phyloP scores from a whole-genome alignment of 2,888 invertebrate species.

The Patella pellucida region DNA sequence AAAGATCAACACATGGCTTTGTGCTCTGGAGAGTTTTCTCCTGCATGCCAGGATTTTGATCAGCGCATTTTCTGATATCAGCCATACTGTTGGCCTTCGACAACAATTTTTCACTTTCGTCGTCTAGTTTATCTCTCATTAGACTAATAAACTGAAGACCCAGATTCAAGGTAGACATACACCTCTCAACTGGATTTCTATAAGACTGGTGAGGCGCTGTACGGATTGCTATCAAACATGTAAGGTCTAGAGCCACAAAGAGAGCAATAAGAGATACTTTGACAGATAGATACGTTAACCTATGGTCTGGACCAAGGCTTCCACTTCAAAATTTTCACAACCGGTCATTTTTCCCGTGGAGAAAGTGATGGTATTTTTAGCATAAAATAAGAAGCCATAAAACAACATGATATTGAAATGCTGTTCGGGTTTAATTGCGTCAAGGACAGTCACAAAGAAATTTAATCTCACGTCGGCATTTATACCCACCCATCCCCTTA shows the following conservation, averaged over 20 bases:
- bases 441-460: too few relatives aligned
- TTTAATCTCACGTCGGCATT: too few relatives aligned
- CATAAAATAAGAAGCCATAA: too few relatives aligned
- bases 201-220: background rate
- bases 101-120: slow-evolving; percentile 13
- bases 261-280: slow-evolving; percentile 1
- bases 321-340: too few relatives aligned
- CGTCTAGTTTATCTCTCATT: slow-evolving; percentile 17
- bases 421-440: too few relatives aligned
- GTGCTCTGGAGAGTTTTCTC: slow-evolving; percentile 3
- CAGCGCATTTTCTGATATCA: slow-evolving; percentile 15
- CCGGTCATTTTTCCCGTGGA: too few relatives aligned
- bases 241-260: background rate
- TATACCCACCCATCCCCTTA: too few relatives aligned
- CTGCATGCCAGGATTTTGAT: background rate
- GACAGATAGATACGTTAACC: background rate
- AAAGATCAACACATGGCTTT: background rate
- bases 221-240: background rate
- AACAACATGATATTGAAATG: too few relatives aligned
- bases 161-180: slow-evolving; percentile 17
- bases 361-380: too few relatives aligned
- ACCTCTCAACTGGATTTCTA: background rate
- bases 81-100: slow-evolving; percentile 9
- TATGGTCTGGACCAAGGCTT: background rate
- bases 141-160: slow-evolving; percentile 22